Evolutionary conservation across 92 coral and sea anemone species (phyloP), one percentile per base, ranked within the genome.

Genomic region (Parazoanthus darwini): DNA sequence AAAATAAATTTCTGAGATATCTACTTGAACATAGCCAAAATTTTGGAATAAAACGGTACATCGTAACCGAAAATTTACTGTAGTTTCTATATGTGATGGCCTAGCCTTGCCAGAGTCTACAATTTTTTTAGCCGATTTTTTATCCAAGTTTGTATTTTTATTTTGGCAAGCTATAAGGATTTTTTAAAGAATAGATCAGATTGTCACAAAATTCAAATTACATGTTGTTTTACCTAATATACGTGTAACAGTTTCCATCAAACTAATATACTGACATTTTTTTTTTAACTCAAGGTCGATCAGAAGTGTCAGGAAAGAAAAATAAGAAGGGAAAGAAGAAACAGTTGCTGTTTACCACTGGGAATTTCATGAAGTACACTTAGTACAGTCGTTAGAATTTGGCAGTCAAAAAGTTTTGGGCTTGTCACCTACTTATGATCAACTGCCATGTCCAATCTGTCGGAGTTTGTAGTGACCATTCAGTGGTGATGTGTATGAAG

Each of bases 271-370:
- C 16, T 73, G 38, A 8, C 54, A 1, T 78, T 42, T 80, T 78
- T 42, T 80, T 29, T 80, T 58, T 11, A 74, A 39, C 77, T 83
- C 50, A 23, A 79, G 86, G 85, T 26, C 67, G 25, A 22, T 25
- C 87, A 16, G 82, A 75, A 54, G 92, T 84, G 66, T 80, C 76
- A 18, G 91, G 90, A 90, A 91, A 89, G 90, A 93, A 88, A 44
- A 92, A 94, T 82, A 54, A 88, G 65, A 96, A 93, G 93, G 89
- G 90, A 87, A 88, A 89, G 82, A 93, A 94, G 91, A 96, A 92
- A 87, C 93, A 92, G 68, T 92, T 96, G 81, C 96, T 96, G 33
- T 96, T 96, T 72, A 95, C 96, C 76, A 96, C 98, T 5, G 98
- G 98, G 10, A 94, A 89, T 86, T 93, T 92, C 83, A 94, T 94